Base-by-base conservation (phyloP, 2,113 vertebrate genomes). In the Ctenomys sociabilis region DNA sequence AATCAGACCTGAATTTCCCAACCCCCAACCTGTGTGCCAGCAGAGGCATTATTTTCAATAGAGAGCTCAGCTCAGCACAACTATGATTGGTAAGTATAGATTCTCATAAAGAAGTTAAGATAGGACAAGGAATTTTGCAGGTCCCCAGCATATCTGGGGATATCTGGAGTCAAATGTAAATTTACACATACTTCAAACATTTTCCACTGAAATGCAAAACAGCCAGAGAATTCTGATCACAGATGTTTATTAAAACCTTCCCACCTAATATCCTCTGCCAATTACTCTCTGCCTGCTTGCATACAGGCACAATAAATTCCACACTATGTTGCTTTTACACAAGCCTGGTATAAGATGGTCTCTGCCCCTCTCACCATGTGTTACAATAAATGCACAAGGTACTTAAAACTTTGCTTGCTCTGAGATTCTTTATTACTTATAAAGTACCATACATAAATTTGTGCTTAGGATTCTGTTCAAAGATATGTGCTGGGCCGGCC, bases 301-400 rank as follows among this genome's bases (percentile, higher is more conserved):
- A 16, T 32, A 28, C 64, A 68, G 64, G 30, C 64, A 68, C 32
- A 68, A 68, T 68, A n/a, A 35, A 35, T 68, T 68, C 16, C 64
- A 66, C 1, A 13, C 32, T 32, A 35, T 68, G 66, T n/a, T 35
- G 14, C 66, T 32, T 68, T 68, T 68, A 68, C 14, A 68, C 32
- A 68, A 54, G 54, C 16, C 64, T 66, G 30, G 64, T 32, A 2
- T 66, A 30, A 35, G 64, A 14, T 68, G 16, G 32, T 68, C 14
- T 68, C 66, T 68, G 66, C 66, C 66, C 32, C 66, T 68, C 30
- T 7, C 32, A 68, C 32, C 35, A 16, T 68, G 13, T 35, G 66
- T 68, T 68, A n/a, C 32, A 68, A 16, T 68, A 95, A 92, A 22
- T 86, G 17, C 9, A 95, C 57, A 90, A 72, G 78, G 45, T n/a